phyloP scores from a whole-genome alignment of 1,140 invertebrate genomes.

The Pantala flavescens region DNA sequence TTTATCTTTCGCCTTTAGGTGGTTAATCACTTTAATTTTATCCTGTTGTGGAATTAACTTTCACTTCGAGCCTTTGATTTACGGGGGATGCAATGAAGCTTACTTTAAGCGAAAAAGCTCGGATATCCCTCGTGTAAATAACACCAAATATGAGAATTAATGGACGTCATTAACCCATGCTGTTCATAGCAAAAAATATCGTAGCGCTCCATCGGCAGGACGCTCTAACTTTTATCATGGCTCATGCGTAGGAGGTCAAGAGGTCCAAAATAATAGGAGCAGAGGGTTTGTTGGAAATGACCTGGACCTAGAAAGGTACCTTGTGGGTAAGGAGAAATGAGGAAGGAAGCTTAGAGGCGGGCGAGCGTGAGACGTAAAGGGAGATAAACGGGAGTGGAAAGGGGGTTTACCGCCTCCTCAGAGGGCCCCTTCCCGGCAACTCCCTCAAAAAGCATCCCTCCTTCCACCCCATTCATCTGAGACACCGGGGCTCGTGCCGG shows the following conservation, averaged over 20 bases:
- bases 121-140: too few species aligned
- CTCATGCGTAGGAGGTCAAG: background rate
- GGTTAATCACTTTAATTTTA: too few species aligned
- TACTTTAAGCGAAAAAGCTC: too few species aligned
- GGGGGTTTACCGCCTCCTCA: background rate
- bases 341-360: background rate
- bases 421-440: background rate
- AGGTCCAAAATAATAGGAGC: background rate
- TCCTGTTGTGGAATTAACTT: too few species aligned
- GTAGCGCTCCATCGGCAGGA: too few species aligned
- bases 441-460: slow-evolving; percentile 3
- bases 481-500: slow-evolving; percentile 3
- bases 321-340: background rate
- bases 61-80: too few species aligned
- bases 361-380: slow-evolving; percentile 2
- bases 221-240: too few species aligned
- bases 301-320: background rate
- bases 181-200: too few species aligned
- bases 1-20: too few species aligned
- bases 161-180: too few species aligned
- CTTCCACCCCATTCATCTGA: background rate
- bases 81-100: too few species aligned
- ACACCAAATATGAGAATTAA: too few species aligned
- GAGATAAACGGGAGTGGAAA: background rate
- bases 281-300: background rate